Evolutionary conservation across 2,888 invertebrate species (phyloP).

Genomic region (Dryobotodes eremita): DNA sequence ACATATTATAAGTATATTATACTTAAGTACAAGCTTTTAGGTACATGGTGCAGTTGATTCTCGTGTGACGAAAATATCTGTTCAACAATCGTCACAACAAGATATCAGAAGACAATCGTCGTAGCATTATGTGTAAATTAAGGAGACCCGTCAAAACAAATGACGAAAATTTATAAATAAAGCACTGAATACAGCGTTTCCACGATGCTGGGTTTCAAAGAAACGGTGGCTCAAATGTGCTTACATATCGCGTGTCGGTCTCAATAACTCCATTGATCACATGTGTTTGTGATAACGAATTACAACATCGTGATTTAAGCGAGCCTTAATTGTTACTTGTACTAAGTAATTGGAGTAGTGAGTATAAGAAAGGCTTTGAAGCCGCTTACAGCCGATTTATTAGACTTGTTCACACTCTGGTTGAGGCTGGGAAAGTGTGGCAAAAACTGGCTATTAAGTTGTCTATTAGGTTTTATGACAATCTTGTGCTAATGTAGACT

Average conservation of each 20-base stretch:
- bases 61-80: slow-evolving; percentile 6
- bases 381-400: slow-evolving; percentile 33
- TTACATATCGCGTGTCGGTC: slow-evolving; percentile 63
- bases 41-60: not conserved
- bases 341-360: slow-evolving; percentile 50
- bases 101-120: slow-evolving; percentile 43
- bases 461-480: slow-evolving; percentile 20
- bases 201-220: slow-evolving; percentile 59
- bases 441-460: slow-evolving; percentile 24
- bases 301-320: slow-evolving; percentile 57
- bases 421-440: slow-evolving; percentile 12
- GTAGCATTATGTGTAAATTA: slow-evolving; percentile 39
- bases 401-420: slow-evolving; percentile 42
- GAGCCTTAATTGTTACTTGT: slow-evolving; percentile 62
- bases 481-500: slow-evolving; percentile 8
- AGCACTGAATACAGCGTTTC: slow-evolving; percentile 52
- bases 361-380: slow-evolving; percentile 35
- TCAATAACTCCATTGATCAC: slow-evolving; percentile 66
- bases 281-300: slow-evolving; percentile 65
- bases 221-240: slow-evolving; percentile 43
- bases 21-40: too few relatives aligned
- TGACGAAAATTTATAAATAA: slow-evolving; percentile 65
- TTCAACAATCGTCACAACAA: slow-evolving; percentile 10
- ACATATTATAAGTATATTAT: too few relatives aligned
- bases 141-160: slow-evolving; percentile 60